Conservation (phyloP, 2,888 invertebrate genomes). For the Meteorus cinctellus region DNA sequence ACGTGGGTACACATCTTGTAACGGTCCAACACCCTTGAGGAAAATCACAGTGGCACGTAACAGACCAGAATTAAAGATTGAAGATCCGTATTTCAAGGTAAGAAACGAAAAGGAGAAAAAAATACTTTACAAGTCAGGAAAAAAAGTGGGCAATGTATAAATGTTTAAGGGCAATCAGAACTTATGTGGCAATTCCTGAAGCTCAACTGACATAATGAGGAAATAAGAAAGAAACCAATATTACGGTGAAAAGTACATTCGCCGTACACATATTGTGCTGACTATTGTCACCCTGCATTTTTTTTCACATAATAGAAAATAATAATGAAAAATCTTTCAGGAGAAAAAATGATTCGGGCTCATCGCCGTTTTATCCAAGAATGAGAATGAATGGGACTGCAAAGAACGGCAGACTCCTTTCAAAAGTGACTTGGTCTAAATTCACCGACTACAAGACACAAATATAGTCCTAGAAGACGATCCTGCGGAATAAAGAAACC, state of each 20-base stretch:
- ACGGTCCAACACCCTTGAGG: constrained; percentile 41
- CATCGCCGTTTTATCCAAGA: constrained; percentile 1
- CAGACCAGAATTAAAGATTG: constrained; percentile 57
- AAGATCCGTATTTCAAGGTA: constrained; percentile 47
- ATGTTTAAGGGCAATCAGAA: neutral
- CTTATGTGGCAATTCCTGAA: neutral
- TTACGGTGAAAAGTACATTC: neutral
- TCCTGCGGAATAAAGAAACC: constrained; percentile 36
- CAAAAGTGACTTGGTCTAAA: constrained; percentile 18
- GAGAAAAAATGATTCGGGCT: constrained; percentile 22
- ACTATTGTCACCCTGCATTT: neutral
- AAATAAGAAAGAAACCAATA: neutral
- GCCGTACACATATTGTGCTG: neutral
- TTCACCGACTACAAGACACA: constrained; percentile 2
- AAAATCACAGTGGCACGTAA: constrained; percentile 49
- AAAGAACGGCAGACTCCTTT: constrained; percentile 13
- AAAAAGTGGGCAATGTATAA: neutral
- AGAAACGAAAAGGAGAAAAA: constrained; percentile 3
- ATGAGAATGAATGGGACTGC: constrained; percentile 15
- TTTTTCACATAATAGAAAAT: neutral
- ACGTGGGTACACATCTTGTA: neutral
- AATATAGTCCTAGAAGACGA: constrained; percentile 29
- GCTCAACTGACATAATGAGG: neutral
- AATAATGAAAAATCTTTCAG: neutral
- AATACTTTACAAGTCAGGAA: neutral